These are phyloP conservation scores for Acronicta aceris DNA, from an alignment of 2,888 invertebrate species.

Conservation along the genomic window DNA sequence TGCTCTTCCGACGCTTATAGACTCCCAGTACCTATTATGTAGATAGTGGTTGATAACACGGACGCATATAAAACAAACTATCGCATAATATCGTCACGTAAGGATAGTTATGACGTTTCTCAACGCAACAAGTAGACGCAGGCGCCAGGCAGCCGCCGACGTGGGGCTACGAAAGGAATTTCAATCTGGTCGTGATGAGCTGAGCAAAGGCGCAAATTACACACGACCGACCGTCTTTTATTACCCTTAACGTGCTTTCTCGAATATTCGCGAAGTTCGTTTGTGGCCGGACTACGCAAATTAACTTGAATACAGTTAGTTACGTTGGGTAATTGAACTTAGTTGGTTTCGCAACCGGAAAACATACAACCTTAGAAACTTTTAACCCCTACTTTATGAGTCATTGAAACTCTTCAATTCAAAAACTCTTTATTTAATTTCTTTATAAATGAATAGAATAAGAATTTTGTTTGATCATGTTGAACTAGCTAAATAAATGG, in stretches of 20 bases:
- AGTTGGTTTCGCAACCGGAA: conserved; percentile 6
- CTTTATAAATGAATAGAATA: too few species aligned
- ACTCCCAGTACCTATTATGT: conserved; percentile 25
- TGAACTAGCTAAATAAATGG: too few species aligned
- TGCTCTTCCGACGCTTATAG: conserved; percentile 17
- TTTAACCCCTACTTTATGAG: neutral
- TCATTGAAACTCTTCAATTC: neutral
- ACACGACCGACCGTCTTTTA: conserved; percentile 72
- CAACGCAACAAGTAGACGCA: conserved; percentile 79
- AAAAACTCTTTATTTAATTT: too few species aligned
- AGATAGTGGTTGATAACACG: conserved; percentile 57
- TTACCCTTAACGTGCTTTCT: conserved; percentile 60
- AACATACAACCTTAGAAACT: neutral
- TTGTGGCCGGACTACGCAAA: conserved; percentile 33
- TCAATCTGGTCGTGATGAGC: conserved; percentile 86
- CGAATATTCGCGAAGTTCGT: conserved; percentile 55
- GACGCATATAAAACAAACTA: conserved; percentile 71
- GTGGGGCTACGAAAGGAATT: conserved; percentile 80
- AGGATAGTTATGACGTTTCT: conserved; percentile 83
- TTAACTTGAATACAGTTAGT: conserved; percentile 22
- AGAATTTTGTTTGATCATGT: too few species aligned
- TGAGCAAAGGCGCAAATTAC: conserved; percentile 83
- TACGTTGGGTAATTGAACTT: conserved; percentile 7
- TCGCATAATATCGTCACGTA: conserved; percentile 77
- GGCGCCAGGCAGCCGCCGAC: conserved; percentile 80